Conservation (phyloP, 1,140 invertebrate species). For the Drosophila ficusphila region DNA sequence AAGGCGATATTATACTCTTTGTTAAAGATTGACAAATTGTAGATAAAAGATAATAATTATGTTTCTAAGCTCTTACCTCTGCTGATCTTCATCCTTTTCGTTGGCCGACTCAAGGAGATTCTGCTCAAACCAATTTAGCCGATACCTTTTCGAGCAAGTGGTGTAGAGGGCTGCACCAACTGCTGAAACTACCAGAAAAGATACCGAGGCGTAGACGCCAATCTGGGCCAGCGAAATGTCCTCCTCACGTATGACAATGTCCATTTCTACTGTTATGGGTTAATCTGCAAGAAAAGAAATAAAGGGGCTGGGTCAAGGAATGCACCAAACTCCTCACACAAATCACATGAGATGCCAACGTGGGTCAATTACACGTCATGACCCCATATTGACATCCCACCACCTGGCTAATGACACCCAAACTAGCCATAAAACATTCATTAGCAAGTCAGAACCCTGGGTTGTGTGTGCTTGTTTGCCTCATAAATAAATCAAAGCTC, state of each 20-base stretch:
- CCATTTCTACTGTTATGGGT: conserved; percentile 51
- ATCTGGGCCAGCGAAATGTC: conserved; percentile 81
- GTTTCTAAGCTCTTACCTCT: no score
- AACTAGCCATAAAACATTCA: conserved; percentile 69
- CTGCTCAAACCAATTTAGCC: conserved; percentile 86
- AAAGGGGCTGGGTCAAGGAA: not conserved
- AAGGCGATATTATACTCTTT: no score
- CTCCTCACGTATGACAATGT: conserved; percentile 79
- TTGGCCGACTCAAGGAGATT: conserved; percentile 85
- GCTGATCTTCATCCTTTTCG: conserved; percentile 78
- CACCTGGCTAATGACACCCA: conserved; percentile 42
- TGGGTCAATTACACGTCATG: conserved; percentile 31
- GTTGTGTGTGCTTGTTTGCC: conserved; percentile 14
- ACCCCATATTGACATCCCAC: conserved; percentile 16
- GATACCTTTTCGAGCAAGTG: conserved; percentile 85
- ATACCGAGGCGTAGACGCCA: conserved; percentile 77
- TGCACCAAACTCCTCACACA: not conserved
- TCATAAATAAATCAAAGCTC: conserved; percentile 66
- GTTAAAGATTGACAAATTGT: no score
- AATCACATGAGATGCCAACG: conserved; percentile 6
- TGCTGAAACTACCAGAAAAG: conserved; percentile 79
- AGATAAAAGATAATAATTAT: no score
- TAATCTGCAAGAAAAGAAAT: not conserved
- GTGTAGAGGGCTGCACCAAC: conserved; percentile 84
- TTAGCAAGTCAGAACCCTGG: conserved; percentile 40